phyloP scores from a whole-genome alignment of 1,140 invertebrate species.

The Triops longicaudatus region DNA sequence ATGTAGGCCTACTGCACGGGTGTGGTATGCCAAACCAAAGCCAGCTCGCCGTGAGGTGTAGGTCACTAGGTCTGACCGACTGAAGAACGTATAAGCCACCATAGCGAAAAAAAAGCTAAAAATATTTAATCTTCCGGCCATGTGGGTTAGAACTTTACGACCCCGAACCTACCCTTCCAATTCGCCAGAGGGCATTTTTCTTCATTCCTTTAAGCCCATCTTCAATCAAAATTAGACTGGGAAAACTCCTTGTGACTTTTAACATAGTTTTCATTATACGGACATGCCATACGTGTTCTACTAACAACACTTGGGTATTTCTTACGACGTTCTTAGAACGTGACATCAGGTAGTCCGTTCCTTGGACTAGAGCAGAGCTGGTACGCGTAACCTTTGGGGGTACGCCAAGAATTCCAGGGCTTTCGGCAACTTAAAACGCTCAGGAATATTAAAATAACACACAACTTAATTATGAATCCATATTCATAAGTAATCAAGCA shows the following conservation, averaged over 20 bases:
- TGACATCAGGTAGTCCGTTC: too few relatives aligned
- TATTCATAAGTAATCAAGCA: too few relatives aligned
- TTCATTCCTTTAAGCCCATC: not conserved
- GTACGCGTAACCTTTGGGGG: too few relatives aligned
- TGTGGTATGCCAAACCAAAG: not conserved
- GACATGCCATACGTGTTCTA: too few relatives aligned
- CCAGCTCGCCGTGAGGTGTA: not conserved
- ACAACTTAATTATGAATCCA: too few relatives aligned
- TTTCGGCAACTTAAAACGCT: too few relatives aligned
- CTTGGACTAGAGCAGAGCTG: too few relatives aligned
- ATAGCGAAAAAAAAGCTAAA: not conserved
- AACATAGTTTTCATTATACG: too few relatives aligned
- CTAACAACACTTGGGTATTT: too few relatives aligned
- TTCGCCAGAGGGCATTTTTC: not conserved
- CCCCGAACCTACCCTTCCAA: not conserved
- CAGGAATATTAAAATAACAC: too few relatives aligned
- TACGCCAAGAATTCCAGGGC: too few relatives aligned
- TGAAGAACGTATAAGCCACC: not conserved
- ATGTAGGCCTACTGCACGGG: not conserved
- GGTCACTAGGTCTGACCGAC: slow-evolving; percentile 4
- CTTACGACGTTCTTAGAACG: too few relatives aligned
- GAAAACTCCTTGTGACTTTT: not conserved
- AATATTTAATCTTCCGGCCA: not conserved
- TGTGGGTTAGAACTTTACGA: not conserved
- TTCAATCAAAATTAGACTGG: not conserved